Percentiles rank a stretch among this genome's conserved stretches.
phyloP scores from a whole-genome alignment of 2,888 invertebrate genomes.

The Hydropsyche betteni region DNA sequence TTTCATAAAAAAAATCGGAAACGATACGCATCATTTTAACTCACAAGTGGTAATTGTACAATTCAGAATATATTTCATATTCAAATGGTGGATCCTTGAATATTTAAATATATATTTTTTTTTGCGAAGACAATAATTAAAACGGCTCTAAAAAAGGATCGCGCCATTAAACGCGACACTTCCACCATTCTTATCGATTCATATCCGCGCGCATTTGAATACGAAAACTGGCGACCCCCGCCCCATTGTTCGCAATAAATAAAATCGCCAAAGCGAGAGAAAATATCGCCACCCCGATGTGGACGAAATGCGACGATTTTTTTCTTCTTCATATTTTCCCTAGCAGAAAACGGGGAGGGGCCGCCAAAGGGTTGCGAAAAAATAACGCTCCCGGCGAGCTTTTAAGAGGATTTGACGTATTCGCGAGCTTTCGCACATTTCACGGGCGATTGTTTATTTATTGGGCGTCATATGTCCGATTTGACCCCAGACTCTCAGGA shows the following conservation, averaged over 20 bases:
- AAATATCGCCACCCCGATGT: no score
- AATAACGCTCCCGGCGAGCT: conserved; percentile 8
- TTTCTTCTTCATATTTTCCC: no score
- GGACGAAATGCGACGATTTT: no score
- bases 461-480: conserved; percentile 44
- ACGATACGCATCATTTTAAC: no score
- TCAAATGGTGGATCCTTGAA: no score
- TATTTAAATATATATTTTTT: no score
- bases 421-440: conserved; percentile 39
- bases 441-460: conserved; percentile 46
- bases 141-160: no score
- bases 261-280: conserved; percentile 21
- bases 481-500: conserved; percentile 25
- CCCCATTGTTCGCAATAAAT: conserved; percentile 24
- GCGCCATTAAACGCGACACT: no score
- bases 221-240: conserved; percentile 3
- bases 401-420: conserved; percentile 40
- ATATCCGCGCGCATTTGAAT: conserved; percentile 16
- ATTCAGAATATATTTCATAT: no score
- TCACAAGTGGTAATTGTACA: no score
- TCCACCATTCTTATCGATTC: not conserved
- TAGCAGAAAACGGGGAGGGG: not conserved
- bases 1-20: no score
- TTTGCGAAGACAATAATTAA: no score
- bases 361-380: conserved; percentile 9